These are phyloP conservation scores for Papilio dardanus DNA, from an alignment of 1,140 invertebrate genomes.

Conservation along the genomic window DNA sequence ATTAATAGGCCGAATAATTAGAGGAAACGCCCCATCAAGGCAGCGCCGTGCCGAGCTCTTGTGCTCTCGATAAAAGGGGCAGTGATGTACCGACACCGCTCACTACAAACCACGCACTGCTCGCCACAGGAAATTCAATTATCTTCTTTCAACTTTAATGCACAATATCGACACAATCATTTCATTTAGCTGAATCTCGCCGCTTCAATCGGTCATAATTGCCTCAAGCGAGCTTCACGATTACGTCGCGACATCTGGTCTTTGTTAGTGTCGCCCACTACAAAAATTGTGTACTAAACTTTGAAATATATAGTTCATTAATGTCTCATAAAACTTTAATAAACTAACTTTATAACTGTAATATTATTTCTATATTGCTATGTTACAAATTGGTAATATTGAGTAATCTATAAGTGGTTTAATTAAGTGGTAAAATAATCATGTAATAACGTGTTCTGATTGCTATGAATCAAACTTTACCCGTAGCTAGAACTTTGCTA, in stretches of 20 bases:
- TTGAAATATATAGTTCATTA: constrained; percentile 25
- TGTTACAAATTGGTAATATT: constrained; percentile 8
- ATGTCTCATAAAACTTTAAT: constrained; percentile 19
- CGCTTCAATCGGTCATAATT: constrained; percentile 70
- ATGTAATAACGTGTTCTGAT: neutral
- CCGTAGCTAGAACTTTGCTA: neutral
- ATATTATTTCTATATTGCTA: constrained; percentile 12
- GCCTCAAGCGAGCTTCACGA: constrained; percentile 66
- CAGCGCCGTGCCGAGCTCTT: constrained; percentile 53
- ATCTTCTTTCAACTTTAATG: constrained; percentile 77
- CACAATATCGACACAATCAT: constrained; percentile 79
- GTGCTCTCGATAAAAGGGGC: constrained; percentile 67
- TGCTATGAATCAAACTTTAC: neutral
- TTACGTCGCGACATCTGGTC: constrained; percentile 52
- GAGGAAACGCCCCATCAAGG: constrained; percentile 77
- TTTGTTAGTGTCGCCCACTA: constrained; percentile 30
- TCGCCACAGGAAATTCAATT: constrained; percentile 79
- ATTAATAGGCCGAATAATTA: constrained; percentile 80
- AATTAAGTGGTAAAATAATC: constrained; percentile 19
- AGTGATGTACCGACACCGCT: constrained; percentile 54
- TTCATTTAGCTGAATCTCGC: constrained; percentile 76
- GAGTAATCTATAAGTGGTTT: constrained; percentile 7
- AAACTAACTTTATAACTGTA: constrained; percentile 5
- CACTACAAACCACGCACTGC: constrained; percentile 63
- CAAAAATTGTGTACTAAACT: constrained; percentile 27